A percentile compares a stretch with the other conserved stretches of the same genome.
Evolutionary conservation across 1,140 invertebrate genomes (phyloP).

Genomic region (Pachypsylla venusta): DNA sequence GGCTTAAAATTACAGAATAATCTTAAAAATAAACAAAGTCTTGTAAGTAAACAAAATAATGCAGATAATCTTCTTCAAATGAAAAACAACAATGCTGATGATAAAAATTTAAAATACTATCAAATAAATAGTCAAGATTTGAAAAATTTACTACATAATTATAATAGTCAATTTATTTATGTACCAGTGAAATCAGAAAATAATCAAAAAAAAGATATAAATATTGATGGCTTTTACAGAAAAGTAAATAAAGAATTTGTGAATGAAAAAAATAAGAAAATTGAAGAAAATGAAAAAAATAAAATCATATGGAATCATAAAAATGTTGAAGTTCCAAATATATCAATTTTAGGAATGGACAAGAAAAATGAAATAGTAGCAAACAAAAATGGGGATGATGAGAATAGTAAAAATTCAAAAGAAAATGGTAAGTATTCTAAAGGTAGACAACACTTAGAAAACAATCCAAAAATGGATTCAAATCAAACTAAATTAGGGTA

Average conservation of each 20-base stretch:
- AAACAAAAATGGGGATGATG: too few relatives aligned
- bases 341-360: background rate
- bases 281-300: background rate
- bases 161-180: background rate
- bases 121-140: background rate
- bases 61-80: too few relatives aligned
- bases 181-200: background rate
- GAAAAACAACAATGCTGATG: background rate
- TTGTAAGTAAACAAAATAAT: too few relatives aligned
- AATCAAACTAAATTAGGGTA: too few relatives aligned
- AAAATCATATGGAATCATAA: background rate
- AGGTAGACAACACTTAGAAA: too few relatives aligned
- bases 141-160: background rate
- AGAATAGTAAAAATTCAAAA: too few relatives aligned
- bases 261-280: background rate
- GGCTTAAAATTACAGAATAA: too few relatives aligned
- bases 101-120: background rate
- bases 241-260: background rate
- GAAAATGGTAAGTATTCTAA: too few relatives aligned
- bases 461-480: too few relatives aligned
- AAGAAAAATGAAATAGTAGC: too few relatives aligned
- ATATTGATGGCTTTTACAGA: background rate
- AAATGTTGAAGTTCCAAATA: constrained; percentile 5
- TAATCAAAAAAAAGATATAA: background rate
- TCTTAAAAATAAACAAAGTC: too few relatives aligned